Base-by-base conservation (phyloP, 2,113 vertebrate species). In the Elephantulus edwardii region DNA sequence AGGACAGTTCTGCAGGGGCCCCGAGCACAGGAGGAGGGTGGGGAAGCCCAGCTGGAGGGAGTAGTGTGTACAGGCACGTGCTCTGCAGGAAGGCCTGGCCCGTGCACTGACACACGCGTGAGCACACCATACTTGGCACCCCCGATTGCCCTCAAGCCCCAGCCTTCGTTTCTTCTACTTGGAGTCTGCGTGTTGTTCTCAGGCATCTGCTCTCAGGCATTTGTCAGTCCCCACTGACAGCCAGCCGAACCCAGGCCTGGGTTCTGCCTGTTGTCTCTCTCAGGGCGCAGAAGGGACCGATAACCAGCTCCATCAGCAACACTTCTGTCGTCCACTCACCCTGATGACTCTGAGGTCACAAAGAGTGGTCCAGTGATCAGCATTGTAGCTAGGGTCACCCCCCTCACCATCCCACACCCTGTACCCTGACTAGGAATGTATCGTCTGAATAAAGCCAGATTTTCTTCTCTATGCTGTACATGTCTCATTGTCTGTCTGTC, bases 401-500 rank as follows among this genome's bases (percentile, higher is more conserved):
- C 89, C 54, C n/a, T 17, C 26, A 46, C 9, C 1, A 35, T 24
- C 30, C 70, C 20, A 70, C 16, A 75, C 89, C 88, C 26, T 66
- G 86, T 19, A 90, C 44, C 91, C 58, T 33, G 77, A 81, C 87
- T 11, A 19, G 50, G 50, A 78, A 71, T 42, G 11, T 28, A 75
- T 19, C 5, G 28, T 68, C 72, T 24, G 54, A 96, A 95, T 95
- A 95, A 95, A 96, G 50, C 7, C 42, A 52, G 60, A 35, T 86
- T 86, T 83, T 74, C 84, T 46, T 81, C 91, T 86, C 87, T 46
- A 4, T 0, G 52, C 50, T 75, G 20, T 28, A 81, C 20, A 8
- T 14, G 28, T 84, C 72, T 76, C 72, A 46, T 20, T 42, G 19
- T 26, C n/a, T 80, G 58, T 38, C 9, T 20, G 38, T 83, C 79